Percentiles rank a stretch among this genome's conserved stretches.
Evolutionary conservation across 1,140 invertebrate genomes (phyloP).

Genomic region (Drosophila ironensis): DNA sequence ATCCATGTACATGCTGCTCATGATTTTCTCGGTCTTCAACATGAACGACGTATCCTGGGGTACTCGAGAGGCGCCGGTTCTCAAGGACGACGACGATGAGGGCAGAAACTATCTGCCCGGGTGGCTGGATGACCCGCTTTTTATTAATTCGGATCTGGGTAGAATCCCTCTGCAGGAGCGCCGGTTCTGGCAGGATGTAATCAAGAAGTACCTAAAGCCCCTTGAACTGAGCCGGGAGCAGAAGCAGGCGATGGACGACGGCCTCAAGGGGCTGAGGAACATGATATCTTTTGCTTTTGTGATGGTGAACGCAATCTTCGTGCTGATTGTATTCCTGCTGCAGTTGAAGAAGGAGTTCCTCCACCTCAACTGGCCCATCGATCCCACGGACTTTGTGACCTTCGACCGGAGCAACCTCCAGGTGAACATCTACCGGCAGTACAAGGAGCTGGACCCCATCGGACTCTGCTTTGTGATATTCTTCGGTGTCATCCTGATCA

Average conservation of each 20-base stretch:
- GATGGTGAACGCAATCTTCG: conserved; percentile 92
- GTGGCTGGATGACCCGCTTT: conserved; percentile 88
- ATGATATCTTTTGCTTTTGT: conserved; percentile 90
- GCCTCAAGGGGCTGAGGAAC: conserved; percentile 87
- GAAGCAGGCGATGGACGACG: conserved; percentile 84
- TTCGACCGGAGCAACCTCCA: conserved; percentile 82
- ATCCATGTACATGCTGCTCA: conserved; percentile 95
- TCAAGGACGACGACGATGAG: conserved; percentile 50
- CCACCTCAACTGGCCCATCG: conserved; percentile 88
- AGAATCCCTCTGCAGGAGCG: conserved; percentile 85
- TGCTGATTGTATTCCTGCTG: conserved; percentile 90
- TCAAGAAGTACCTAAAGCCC: conserved; percentile 88
- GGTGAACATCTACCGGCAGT: conserved; percentile 83
- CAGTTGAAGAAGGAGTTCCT: conserved; percentile 89
- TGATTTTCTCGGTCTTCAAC: conserved; percentile 95
- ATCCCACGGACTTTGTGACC: conserved; percentile 86
- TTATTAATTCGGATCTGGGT: conserved; percentile 85
- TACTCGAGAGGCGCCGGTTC: conserved; percentile 88
- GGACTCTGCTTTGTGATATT: conserved; percentile 89
- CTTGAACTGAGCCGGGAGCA: conserved; percentile 85
- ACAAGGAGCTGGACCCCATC: conserved; percentile 89
- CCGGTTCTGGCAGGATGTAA: conserved; percentile 89
- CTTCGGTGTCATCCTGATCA: conserved; percentile 87
- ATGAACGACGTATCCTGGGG: conserved; percentile 96
- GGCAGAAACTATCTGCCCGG: conserved; percentile 82